Base-by-base conservation (phyloP, 1,140 invertebrate genomes). In the Campodea augens region DNA sequence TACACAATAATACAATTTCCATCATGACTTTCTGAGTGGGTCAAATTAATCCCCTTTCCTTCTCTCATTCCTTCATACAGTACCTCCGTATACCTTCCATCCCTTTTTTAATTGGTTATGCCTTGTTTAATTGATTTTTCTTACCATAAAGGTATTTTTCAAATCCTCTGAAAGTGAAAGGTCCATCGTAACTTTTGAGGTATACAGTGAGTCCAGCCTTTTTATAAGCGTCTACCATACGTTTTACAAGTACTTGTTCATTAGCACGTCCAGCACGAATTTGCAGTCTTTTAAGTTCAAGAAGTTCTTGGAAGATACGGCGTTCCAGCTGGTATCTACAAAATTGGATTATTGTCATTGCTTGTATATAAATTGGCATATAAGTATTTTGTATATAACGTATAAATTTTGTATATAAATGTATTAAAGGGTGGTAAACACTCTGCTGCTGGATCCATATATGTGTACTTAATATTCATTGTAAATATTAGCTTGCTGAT, bases 231-330 rank as follows among this genome's bases (percentile, higher is more conserved):
- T 88, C 82, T 21, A 74, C 67, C 44, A 81, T 65, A 51, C 89
- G 69, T 60, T 90, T 92, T 0, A 93, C 86, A 12, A 93, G 61
- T 38, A 92, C 75, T 20, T 81, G 74, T 63, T 95, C 90, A 54
- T 91, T 90, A 4, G 82, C 72, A 64, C 81, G 78, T 15, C 83
- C 83, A 41, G 84, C 81, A 52, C 87, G 73, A 47, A 95, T 92
- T 63, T 95, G 90, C 42, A 90, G 67, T 45, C 86, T 71, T 60
- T 96, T 96, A 19, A 96, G 60, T 60, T 95, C 88, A 54, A 93
- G 72, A 43, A 96, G 64, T 59, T 95, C 85, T 55, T 93, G 85
- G 63, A 96, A 95, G 53, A 96, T 86, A 55, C 87, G 84, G 45
- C 87, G 69, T 59, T 96, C 90, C 52, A 89, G 69, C 50, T 90